Conservation (phyloP, 1,140 invertebrate species). For the Bombus fervidus region DNA sequence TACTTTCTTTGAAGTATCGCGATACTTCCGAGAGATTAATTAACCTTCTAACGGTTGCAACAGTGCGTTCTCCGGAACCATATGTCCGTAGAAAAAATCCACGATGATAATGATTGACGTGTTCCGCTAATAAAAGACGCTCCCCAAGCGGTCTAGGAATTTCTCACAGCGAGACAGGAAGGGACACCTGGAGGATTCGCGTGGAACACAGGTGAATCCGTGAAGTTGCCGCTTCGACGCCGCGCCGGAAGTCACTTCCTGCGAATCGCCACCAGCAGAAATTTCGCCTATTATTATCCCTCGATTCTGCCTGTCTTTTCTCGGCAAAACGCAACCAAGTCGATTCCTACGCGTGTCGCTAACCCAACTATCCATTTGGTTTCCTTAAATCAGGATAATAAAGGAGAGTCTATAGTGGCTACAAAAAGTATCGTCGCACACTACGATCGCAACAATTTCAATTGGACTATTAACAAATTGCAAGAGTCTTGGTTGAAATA, state of each 20-base stretch:
- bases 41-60: not conserved
- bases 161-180: conserved; percentile 65
- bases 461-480: no score
- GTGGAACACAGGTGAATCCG: conserved; percentile 46
- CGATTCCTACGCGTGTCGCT: not conserved
- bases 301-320: conserved; percentile 5
- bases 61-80: not conserved
- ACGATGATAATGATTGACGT: conserved; percentile 5
- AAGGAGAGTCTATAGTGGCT: no score
- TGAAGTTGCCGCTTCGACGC: conserved; percentile 55
- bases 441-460: no score
- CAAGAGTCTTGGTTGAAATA: no score
- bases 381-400: not conserved
- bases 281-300: conserved; percentile 66
- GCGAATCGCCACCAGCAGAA: conserved; percentile 59
- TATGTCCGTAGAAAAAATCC: not conserved
- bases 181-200: conserved; percentile 63
- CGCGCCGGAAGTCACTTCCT: conserved; percentile 64
- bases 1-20: not conserved
- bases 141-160: conserved; percentile 40
- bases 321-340: not conserved
- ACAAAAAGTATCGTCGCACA: no score
- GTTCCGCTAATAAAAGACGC: conserved; percentile 20
- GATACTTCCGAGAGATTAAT: conserved; percentile 1
- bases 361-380: not conserved